Evolutionary conservation across 2,797 vertebrate species (phyloP).

Genomic region (Sylvia borin): DNA sequence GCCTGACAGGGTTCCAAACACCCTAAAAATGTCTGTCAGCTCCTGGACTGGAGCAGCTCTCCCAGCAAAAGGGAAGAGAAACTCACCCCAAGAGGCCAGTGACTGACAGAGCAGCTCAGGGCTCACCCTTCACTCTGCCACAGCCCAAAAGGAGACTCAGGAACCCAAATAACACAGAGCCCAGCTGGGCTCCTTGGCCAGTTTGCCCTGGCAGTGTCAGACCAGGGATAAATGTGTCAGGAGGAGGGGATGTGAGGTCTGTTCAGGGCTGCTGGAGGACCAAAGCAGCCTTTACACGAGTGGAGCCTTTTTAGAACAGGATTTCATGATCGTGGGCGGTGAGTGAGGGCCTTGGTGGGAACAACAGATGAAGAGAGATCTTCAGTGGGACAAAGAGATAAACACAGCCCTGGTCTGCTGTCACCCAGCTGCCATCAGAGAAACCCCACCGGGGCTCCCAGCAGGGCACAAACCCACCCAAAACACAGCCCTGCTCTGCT

Average conservation of each 20-base stretch:
- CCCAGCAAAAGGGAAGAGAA: not conserved
- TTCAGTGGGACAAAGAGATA: not conserved
- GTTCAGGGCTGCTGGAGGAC: not conserved
- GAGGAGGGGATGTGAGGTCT: not conserved
- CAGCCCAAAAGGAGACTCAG: not conserved
- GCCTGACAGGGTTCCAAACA: not conserved
- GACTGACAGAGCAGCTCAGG: not conserved
- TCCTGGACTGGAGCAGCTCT: not conserved
- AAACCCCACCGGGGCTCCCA: not conserved
- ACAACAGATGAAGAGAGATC: not conserved
- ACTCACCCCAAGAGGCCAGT: not conserved
- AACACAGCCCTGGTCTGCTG: not conserved
- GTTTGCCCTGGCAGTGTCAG: not conserved
- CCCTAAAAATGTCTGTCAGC: fast-evolving
- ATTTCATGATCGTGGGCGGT: fast-evolving
- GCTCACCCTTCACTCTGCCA: fast-evolving
- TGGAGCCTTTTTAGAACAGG: not conserved
- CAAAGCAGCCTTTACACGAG: not conserved
- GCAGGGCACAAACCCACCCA: not conserved
- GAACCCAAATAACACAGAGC: not conserved
- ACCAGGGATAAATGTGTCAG: not conserved
- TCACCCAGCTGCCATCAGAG: not conserved
- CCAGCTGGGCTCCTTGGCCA: not conserved
- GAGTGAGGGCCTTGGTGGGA: not conserved
- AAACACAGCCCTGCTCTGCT: not conserved